Base-by-base conservation (phyloP, 2,888 invertebrate genomes). In the Lithophane semibrunnea region DNA sequence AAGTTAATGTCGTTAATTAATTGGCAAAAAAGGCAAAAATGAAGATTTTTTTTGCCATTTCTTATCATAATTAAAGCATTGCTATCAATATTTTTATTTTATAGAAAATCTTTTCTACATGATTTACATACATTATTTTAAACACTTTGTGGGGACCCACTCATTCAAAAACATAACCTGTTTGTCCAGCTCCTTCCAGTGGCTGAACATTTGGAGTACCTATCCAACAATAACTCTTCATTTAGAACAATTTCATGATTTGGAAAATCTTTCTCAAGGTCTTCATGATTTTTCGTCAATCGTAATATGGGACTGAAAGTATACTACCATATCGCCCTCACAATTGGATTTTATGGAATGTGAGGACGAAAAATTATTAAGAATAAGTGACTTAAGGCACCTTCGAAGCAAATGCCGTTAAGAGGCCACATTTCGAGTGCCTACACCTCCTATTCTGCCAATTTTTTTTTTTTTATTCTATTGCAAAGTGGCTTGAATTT, bases 311-410 rank as follows among this genome's bases (percentile, higher is more conserved):
- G 13, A 49, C 47, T 49, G 47, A 13, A 49, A 49, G 47, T 49
- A 66, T 1, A 49, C 24, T 49, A 18, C 66, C 24, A 49, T 66
- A 49, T 66, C 66, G 10, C 49, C 24, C 47, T 49, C 66, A 49
- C 66, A 66, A 66, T 49, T 66, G 0, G 24, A 49, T 66, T 49
- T 66, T 29, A 66, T 66, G 24, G 66, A 49, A 12, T 66, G 66
- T 29, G 66, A 49, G 29, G 49, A 66, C 47, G 66, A 66, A 49
- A 49, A 66, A 66, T 29, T 29, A n/a, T 56, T n/a, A n/a, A 56
- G 56, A 3, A 56, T 4, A 56, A 56, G n/a, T 56, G 56, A 37
- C 18, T 49, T 49, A 13, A 47, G 12, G 13, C 13, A 49, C 13
- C 47, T 61, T 61, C 37, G 10, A 61, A 37, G 37, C 18, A 61